These are phyloP conservation scores for Callyntrura sp. DNA, from an alignment of 2,888 invertebrate species.

Conservation along the genomic window DNA sequence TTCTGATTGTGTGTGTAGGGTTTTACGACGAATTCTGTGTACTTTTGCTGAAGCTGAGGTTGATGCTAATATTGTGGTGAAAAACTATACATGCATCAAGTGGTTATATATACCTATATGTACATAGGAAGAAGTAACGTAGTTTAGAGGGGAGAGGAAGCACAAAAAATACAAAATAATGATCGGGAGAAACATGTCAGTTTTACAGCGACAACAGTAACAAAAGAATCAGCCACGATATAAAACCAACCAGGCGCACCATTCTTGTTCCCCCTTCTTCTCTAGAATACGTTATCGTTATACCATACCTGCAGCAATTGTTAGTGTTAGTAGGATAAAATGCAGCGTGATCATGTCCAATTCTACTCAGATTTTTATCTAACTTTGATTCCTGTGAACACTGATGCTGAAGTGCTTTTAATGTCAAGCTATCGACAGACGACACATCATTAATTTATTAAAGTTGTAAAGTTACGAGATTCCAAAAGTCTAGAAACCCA, in stretches of 20 bases:
- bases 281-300: constrained; percentile 2
- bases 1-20: not conserved
- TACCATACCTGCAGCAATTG: not conserved
- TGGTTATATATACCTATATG: not conserved
- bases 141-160: not conserved
- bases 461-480: no score
- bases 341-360: not conserved
- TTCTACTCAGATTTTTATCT: not conserved
- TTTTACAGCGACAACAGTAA: not conserved
- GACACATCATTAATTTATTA: no score
- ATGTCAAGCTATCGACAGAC: no score
- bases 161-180: constrained; percentile 37
- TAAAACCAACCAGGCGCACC: constrained; percentile 2
- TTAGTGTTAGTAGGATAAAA: no score
- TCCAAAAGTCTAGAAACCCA: no score
- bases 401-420: not conserved
- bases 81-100: no score
- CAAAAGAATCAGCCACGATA: not conserved
- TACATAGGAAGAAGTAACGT: not conserved
- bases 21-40: not conserved
- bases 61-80: not conserved
- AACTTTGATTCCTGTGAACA: not conserved
- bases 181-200: constrained; percentile 27
- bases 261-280: not conserved
- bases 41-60: not conserved